Conservation (phyloP, 1,140 invertebrate species). For the Globodera ellingtonae region DNA sequence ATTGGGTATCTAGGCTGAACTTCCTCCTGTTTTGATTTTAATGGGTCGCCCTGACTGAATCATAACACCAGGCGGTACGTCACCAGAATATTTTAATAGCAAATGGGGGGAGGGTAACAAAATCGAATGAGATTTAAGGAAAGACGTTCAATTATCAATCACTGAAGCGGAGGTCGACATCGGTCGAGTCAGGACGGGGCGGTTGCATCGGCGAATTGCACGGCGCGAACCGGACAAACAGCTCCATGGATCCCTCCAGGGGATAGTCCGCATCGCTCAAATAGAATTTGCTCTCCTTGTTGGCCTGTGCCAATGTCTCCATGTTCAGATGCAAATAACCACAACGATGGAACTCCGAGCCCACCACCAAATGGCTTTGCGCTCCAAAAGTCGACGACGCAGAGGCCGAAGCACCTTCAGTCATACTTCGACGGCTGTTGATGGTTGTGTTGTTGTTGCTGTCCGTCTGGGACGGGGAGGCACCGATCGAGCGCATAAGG, state of each 20-base stretch:
- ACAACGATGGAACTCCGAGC: conserved; percentile 19
- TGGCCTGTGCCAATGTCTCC: conserved; percentile 8
- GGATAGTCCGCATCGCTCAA: conserved; percentile 27
- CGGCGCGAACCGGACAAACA: neutral
- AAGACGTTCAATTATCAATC: neutral
- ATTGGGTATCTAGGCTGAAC: too few species aligned
- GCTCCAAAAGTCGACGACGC: neutral
- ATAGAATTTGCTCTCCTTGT: conserved; percentile 11
- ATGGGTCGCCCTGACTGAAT: too few species aligned
- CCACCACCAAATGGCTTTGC: neutral
- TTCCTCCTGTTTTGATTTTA: too few species aligned
- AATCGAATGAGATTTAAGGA: too few species aligned
- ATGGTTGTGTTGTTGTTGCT: neutral
- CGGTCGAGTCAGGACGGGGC: neutral
- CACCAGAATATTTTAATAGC: too few species aligned
- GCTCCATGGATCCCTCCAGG: conserved; percentile 23
- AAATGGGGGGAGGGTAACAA: too few species aligned
- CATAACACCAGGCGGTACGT: too few species aligned
- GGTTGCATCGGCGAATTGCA: neutral
- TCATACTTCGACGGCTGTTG: neutral
- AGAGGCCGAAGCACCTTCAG: neutral
- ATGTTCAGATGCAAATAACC: conserved; percentile 22
- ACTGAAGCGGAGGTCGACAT: neutral
- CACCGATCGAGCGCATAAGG: neutral
- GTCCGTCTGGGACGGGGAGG: neutral